Percentiles rank a stretch among this genome's conserved stretches.
phyloP scores from a whole-genome alignment of 2,113 vertebrate genomes.

The Hemibagrus wyckioides region DNA sequence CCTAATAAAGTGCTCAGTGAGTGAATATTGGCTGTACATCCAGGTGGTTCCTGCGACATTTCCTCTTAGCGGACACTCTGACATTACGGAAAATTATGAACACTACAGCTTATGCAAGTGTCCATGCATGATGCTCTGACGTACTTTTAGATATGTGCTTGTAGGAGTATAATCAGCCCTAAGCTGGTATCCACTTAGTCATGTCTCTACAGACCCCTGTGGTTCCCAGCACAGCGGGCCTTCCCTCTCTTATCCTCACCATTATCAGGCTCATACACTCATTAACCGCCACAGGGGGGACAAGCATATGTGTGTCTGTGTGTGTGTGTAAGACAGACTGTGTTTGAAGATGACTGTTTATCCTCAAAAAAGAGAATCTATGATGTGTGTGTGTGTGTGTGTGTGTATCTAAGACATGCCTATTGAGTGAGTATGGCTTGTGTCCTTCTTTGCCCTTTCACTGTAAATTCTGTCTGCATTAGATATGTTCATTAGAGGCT shows the following conservation, averaged over 20 bases:
- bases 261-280: constrained; percentile 56
- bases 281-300: constrained; percentile 56
- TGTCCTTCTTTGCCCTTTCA: background rate
- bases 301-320: constrained; percentile 15
- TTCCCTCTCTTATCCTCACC: constrained; percentile 52
- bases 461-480: constrained; percentile 4
- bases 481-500: constrained; percentile 5
- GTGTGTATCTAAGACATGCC: background rate
- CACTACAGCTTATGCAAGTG: background rate
- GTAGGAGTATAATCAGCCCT: constrained; percentile 13
- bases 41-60: no score
- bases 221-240: constrained; percentile 29
- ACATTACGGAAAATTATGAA: background rate
- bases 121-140: background rate
- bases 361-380: background rate
- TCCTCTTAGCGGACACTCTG: background rate
- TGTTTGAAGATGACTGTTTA: constrained; percentile 21
- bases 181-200: constrained; percentile 16
- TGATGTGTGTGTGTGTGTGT: background rate
- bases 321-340: constrained; percentile 6
- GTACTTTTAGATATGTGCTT: background rate
- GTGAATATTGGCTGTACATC: background rate
- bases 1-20: no score
- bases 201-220: constrained; percentile 25
- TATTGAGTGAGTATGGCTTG: background rate